Evolutionary conservation across 2,888 invertebrate genomes (phyloP).

Genomic region (Euclidia mi): DNA sequence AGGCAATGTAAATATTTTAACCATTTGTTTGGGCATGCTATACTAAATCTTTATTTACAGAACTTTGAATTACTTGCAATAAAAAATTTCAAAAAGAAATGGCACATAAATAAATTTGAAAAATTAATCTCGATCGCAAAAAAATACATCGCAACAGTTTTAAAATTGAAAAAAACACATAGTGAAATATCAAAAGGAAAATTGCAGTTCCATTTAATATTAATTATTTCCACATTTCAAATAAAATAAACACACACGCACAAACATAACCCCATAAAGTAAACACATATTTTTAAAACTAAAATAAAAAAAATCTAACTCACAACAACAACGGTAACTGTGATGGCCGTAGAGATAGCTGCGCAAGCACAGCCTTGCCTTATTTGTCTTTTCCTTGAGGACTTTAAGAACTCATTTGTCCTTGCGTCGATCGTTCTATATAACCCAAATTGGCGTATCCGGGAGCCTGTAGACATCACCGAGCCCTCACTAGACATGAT

Average conservation of each 20-base stretch:
- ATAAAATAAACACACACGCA: background rate
- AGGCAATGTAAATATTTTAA: no score
- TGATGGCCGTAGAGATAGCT: conserved; percentile 80
- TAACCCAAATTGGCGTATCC: conserved; percentile 79
- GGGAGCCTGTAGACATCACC: conserved; percentile 67
- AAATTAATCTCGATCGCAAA: no score
- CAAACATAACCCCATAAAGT: background rate
- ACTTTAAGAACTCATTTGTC: conserved; percentile 81
- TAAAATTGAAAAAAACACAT: no score
- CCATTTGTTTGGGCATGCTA: no score
- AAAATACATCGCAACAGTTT: no score
- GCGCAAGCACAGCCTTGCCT: conserved; percentile 85
- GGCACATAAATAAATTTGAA: no score
- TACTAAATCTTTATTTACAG: no score
- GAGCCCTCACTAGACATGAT: conserved; percentile 82
- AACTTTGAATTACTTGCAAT: no score
- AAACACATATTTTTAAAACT: background rate
- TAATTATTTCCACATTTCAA: no score
- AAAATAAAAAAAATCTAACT: conserved; percentile 58
- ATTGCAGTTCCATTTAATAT: no score
- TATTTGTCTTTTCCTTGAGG: conserved; percentile 81
- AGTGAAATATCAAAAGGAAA: no score
- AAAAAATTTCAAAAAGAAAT: no score
- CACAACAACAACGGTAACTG: conserved; percentile 84
- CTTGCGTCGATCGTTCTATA: conserved; percentile 82